These are phyloP conservation scores for Rhynchotus rufescens DNA, from an alignment of 2,797 vertebrate genomes.

Conservation along the genomic window DNA sequence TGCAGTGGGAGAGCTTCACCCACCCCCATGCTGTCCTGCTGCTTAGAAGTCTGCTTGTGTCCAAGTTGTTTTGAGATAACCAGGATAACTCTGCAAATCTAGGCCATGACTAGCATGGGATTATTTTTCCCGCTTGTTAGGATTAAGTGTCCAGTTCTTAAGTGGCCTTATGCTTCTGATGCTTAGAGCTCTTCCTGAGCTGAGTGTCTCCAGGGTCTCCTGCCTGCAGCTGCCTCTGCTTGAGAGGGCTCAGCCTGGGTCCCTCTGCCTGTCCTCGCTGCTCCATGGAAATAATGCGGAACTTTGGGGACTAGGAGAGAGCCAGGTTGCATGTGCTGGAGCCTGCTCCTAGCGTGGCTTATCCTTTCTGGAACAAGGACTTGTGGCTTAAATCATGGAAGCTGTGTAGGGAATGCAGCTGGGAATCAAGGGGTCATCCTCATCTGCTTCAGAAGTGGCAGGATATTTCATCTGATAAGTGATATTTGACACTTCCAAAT, in stretches of 20 bases:
- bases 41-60: not conserved
- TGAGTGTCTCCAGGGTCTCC: not conserved
- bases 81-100: not conserved
- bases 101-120: not conserved
- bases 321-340: not conserved
- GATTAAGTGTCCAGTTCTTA: not conserved
- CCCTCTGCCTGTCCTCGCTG: not conserved
- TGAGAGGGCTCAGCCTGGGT: fast-evolving
- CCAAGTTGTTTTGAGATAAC: not conserved
- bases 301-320: no score
- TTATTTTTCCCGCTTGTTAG: not conserved
- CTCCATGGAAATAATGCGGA: not conserved
- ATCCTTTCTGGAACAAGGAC: no score
- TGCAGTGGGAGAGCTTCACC: not conserved
- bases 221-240: not conserved
- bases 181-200: not conserved
- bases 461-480: not conserved
- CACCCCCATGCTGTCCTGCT: not conserved
- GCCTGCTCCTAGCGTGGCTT: not conserved
- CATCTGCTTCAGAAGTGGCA: not conserved
- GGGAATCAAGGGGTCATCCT: not conserved
- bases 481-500: not conserved
- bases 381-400: not conserved
- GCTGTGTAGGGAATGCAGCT: not conserved
- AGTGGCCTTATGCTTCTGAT: not conserved